Evolutionary conservation across 2,888 invertebrate genomes (phyloP), one percentile per base, ranked within the genome.

Genomic region (Drosophila engyochracea): DNA sequence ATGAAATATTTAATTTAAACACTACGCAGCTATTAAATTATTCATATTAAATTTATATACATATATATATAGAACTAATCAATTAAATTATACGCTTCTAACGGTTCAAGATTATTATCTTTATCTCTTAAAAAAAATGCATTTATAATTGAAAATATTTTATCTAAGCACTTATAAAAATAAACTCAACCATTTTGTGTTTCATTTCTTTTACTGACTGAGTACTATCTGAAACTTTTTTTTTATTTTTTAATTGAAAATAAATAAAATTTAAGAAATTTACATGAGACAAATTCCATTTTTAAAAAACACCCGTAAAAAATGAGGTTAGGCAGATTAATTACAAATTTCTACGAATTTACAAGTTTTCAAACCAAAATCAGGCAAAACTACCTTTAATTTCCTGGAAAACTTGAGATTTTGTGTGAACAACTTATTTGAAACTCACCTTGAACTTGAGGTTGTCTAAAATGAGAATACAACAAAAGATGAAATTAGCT

Each of bases 381-480:
- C 28, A 28, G 5, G 28, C 28, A 28, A 28, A 28, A 28, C 28
- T 1, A 25, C 6, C 55, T 25, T 22, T 5, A 2, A 12, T 49
- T 54, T 70, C 54, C 70, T 47, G 60, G 12, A 49, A 70, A 28
- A 33, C 41, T 35, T 37, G n/a, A 59, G 14, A 31, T 28, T 28
- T 28, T 28, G 3, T 33, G 9, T 47, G 7, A 19, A 47, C 16
- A 31, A n/a, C 19, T 25, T 28, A 55, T 60, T 67, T 63, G 1
- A 28, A 67, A 90, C 88, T 66, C 79, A 85, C 85, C 85, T 85
- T 82, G 89, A 81, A 81, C 81, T 90, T 76, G 70, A 74, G 35
- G 59, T 66, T 69, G 54, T 30, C 47, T 60, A 64, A 66, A 84
- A 70, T 61, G 73, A 51, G 73, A 76, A 71, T 67, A 77, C 67